phyloP scores from a whole-genome alignment of 2,113 vertebrate genomes.

The Chaenogobius annularis region DNA sequence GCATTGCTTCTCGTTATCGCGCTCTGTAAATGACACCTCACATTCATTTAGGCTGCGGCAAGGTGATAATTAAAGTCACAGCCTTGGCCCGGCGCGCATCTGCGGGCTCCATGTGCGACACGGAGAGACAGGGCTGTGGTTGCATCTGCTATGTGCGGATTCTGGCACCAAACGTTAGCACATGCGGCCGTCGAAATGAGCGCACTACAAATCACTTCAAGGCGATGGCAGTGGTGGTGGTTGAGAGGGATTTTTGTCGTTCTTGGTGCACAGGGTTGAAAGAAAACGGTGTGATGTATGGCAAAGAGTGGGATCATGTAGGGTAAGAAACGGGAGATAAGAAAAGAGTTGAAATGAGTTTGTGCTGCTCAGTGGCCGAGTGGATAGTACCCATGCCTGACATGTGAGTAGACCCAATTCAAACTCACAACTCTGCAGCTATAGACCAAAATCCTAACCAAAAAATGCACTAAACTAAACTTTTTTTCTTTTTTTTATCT shows the following conservation, averaged over 20 bases:
- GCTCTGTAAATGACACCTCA: conserved; percentile 77
- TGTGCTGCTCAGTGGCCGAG: no score
- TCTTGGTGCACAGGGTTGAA: not conserved
- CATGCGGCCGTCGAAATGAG: not conserved
- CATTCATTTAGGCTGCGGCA: conserved; percentile 87
- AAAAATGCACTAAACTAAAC: no score
- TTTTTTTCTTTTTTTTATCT: no score
- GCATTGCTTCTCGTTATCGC: conserved; percentile 16
- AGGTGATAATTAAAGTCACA: conserved; percentile 93
- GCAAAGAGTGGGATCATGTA: not conserved
- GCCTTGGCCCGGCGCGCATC: conserved; percentile 72
- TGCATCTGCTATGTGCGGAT: conserved; percentile 41
- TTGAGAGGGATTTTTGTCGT: not conserved
- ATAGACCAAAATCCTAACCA: no score
- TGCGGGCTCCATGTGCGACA: conserved; percentile 29
- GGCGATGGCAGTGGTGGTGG: not conserved
- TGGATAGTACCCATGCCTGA: no score
- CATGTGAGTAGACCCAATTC: no score
- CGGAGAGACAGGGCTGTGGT: conserved; percentile 17
- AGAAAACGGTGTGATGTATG: not conserved
- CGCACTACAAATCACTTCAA: conserved; percentile 1
- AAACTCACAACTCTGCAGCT: no score
- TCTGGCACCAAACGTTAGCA: not conserved
- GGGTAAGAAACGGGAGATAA: not conserved
- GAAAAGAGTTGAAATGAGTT: not conserved